Percentiles rank a stretch among this genome's conserved stretches.
Conservation (phyloP, 2,113 vertebrate species). For the Megaceryle torquata region DNA sequence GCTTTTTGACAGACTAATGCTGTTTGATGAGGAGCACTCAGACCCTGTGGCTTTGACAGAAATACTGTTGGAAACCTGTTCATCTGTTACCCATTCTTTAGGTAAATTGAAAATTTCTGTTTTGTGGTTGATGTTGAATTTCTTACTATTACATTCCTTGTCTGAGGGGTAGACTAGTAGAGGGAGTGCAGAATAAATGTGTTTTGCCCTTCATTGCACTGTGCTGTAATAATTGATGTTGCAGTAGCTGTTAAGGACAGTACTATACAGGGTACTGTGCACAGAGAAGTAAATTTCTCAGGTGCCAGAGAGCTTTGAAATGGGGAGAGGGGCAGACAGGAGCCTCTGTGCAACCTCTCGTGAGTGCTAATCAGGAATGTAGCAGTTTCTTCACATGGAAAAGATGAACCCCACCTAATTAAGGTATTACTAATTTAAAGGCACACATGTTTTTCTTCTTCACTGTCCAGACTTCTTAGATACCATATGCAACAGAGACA, state of each 20-base stretch:
- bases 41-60: slow-evolving; percentile 80
- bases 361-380: not conserved
- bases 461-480: not conserved
- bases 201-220: not conserved
- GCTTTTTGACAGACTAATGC: slow-evolving; percentile 79
- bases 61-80: slow-evolving; percentile 89
- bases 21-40: slow-evolving; percentile 84
- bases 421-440: not conserved
- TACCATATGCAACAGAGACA: not conserved
- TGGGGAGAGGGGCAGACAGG: not conserved
- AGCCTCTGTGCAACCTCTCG: not conserved
- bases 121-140: not conserved
- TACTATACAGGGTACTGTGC: not conserved
- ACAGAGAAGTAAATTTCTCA: not conserved
- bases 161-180: not conserved
- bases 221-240: not conserved
- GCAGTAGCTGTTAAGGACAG: not conserved
- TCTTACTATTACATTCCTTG: not conserved
- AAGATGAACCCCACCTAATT: not conserved
- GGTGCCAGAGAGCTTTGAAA: not conserved
- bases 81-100: slow-evolving; percentile 88
- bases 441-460: not conserved
- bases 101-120: slow-evolving; percentile 67
- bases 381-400: not conserved
- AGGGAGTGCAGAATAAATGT: not conserved